Conservation (phyloP, 2,888 invertebrate species). For the Ganaspis brasiliensis region DNA sequence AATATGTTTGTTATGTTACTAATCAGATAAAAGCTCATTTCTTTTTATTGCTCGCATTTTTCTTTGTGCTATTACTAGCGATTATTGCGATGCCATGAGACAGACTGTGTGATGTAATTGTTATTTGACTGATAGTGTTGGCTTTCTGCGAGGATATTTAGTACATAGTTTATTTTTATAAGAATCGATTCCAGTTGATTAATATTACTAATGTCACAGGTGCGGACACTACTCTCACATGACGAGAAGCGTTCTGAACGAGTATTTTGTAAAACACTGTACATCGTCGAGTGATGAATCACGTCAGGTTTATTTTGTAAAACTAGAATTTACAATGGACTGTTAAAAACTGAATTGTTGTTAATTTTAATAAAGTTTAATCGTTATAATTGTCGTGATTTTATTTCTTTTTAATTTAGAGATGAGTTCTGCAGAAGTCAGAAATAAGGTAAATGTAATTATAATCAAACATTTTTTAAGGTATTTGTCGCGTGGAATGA, state of each 20-base stretch:
- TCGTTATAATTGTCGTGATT: neutral
- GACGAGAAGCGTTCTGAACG: constrained; percentile 69
- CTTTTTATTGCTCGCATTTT: constrained; percentile 73
- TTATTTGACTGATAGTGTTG: constrained; percentile 21
- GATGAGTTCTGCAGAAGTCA: too few relatives aligned
- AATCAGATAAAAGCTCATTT: constrained; percentile 73
- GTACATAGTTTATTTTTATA: constrained; percentile 14
- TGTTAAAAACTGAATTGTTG: constrained; percentile 61
- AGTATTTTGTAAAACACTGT: constrained; percentile 59
- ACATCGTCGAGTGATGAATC: constrained; percentile 59
- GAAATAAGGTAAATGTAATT: too few relatives aligned
- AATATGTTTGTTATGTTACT: constrained; percentile 71
- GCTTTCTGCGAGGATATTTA: constrained; percentile 9
- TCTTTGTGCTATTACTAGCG: constrained; percentile 76
- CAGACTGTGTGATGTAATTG: constrained; percentile 8
- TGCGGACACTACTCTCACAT: constrained; percentile 70
- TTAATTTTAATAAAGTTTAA: constrained; percentile 74
- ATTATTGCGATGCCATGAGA: constrained; percentile 72
- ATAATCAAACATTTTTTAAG: too few relatives aligned
- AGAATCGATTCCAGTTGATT: constrained; percentile 64
- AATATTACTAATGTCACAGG: constrained; percentile 76
- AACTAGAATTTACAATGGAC: constrained; percentile 46
- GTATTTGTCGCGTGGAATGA: too few relatives aligned
- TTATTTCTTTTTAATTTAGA: neutral
- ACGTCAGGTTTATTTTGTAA: constrained; percentile 59